phyloP scores from a whole-genome alignment of 2,888 invertebrate genomes.

The Melipona beecheii region DNA sequence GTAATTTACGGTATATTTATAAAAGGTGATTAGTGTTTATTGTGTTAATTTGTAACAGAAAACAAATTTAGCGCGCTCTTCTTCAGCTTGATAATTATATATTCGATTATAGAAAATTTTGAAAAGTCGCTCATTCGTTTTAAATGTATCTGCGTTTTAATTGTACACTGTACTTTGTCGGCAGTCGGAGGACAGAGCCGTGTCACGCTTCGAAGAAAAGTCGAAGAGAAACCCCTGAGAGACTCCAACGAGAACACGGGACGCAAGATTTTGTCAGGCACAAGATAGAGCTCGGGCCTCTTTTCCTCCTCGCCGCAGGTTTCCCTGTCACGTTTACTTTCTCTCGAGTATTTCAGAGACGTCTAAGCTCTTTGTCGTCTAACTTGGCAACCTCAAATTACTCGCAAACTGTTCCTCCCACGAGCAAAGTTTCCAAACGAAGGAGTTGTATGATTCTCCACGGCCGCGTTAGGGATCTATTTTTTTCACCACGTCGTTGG shows the following conservation, averaged over 20 bases:
- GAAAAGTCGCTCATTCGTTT: no score
- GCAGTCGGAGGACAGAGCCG: neutral
- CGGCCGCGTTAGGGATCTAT: no score
- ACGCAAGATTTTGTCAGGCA: neutral
- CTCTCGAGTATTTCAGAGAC: slow-evolving; percentile 23
- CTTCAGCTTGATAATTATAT: no score
- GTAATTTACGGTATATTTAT: no score
- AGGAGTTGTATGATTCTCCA: neutral
- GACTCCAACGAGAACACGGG: neutral
- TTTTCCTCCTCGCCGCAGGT: neutral
- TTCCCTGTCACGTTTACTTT: slow-evolving; percentile 22
- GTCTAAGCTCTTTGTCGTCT: slow-evolving; percentile 18
- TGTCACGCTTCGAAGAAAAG: neutral
- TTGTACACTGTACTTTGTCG: neutral
- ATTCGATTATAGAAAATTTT: neutral
- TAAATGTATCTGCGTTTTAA: no score
- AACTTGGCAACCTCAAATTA: slow-evolving; percentile 46
- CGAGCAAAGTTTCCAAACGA: slow-evolving; percentile 2
- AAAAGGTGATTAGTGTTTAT: no score
- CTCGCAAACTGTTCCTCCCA: slow-evolving; percentile 23
- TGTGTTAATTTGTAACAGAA: neutral
- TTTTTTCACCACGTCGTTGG: no score
- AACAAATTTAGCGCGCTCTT: neutral
- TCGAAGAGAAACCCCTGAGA: neutral
- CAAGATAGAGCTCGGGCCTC: neutral